Conservation (phyloP, 2,888 invertebrate genomes). For the Volucella inflata region DNA sequence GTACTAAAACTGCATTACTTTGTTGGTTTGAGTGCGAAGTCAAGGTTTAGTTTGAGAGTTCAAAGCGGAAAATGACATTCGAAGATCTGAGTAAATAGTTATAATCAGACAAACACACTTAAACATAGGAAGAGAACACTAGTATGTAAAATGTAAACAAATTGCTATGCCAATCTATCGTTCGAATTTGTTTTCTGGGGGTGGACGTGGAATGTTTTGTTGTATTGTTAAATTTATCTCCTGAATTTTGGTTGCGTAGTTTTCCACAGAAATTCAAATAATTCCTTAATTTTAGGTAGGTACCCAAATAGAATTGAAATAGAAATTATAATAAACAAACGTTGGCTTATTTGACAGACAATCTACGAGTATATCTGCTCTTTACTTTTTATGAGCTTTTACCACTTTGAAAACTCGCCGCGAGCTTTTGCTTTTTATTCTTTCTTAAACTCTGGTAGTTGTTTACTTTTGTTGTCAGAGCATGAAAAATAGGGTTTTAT, state of each 20-base stretch:
- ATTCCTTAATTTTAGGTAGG: conserved; percentile 17
- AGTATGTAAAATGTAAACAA: conserved; percentile 11
- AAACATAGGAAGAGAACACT: not conserved
- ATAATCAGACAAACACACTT: not conserved
- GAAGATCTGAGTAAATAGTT: conserved; percentile 21
- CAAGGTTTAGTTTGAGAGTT: conserved; percentile 15
- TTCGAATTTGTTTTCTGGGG: not conserved
- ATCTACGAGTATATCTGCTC: conserved; percentile 25
- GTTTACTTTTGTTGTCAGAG: not conserved
- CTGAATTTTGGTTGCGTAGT: conserved; percentile 16
- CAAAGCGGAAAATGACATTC: conserved; percentile 15
- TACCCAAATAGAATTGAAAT: not conserved
- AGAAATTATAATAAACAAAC: conserved; percentile 39
- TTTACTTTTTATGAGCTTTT: conserved; percentile 37
- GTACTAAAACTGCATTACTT: not conserved
- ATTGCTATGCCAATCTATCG: not conserved
- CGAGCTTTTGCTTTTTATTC: conserved; percentile 24
- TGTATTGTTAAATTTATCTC: conserved; percentile 1
- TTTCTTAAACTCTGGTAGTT: conserved; percentile 4
- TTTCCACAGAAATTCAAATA: conserved; percentile 12
- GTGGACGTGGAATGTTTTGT: not conserved
- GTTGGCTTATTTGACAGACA: conserved; percentile 21
- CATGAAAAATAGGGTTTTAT: not conserved
- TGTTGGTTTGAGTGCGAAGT: conserved; percentile 1
- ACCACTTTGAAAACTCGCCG: conserved; percentile 3